phyloP scores from a whole-genome alignment of 2,888 invertebrate species.

The Urechis unicinctus region DNA sequence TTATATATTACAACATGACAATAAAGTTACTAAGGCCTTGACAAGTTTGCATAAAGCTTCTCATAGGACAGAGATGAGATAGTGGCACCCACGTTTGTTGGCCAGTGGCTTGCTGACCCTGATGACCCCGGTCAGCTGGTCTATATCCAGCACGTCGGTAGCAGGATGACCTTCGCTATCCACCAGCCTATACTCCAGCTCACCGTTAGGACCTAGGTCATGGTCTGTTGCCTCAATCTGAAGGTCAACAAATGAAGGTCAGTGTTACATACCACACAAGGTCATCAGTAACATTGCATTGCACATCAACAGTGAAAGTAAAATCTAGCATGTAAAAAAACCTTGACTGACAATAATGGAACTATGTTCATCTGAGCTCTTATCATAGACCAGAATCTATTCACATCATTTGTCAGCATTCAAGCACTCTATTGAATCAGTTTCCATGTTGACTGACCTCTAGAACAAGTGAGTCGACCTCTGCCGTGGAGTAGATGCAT shows the following conservation, averaged over 20 bases:
- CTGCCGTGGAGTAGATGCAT: conserved; percentile 35
- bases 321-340: no score
- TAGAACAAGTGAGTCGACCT: conserved; percentile 32
- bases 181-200: conserved; percentile 65
- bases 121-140: conserved; percentile 68
- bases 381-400: not conserved
- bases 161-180: conserved; percentile 58
- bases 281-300: no score
- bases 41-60: no score
- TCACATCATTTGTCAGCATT: not conserved
- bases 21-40: no score
- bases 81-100: conserved; percentile 7
- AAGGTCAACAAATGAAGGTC: not conserved
- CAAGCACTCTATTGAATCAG: not conserved
- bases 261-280: no score
- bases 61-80: no score
- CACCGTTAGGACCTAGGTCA: conserved; percentile 50
- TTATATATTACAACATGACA: no score
- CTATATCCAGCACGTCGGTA: conserved; percentile 68
- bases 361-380: not conserved
- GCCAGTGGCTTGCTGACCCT: conserved; percentile 8
- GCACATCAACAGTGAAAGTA: no score
- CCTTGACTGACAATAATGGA: no score
- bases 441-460: conserved; percentile 26
- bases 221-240: conserved; percentile 35